These are phyloP conservation scores for Ormyrus rosae DNA, from an alignment of 2,888 invertebrate genomes.

Conservation along the genomic window DNA sequence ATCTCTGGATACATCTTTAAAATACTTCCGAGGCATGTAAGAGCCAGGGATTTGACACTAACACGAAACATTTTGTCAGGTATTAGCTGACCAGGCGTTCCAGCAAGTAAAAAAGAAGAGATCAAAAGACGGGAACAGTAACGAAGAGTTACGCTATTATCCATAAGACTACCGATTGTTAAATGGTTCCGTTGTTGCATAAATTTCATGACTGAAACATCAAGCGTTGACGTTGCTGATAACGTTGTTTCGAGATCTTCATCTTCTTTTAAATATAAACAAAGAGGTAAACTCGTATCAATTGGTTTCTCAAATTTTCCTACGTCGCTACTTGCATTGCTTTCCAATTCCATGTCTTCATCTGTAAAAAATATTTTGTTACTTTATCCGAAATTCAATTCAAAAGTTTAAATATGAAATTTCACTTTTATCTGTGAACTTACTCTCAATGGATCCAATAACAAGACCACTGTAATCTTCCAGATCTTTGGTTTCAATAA, in stretches of 20 bases:
- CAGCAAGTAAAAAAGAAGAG: conserved; percentile 85
- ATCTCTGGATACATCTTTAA: conserved; percentile 85
- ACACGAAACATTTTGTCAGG: conserved; percentile 88
- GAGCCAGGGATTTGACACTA: conserved; percentile 92
- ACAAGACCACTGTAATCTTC: conserved; percentile 66
- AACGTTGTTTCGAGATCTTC: conserved; percentile 62
- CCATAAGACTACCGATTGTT: conserved; percentile 82
- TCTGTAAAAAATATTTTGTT: conserved; percentile 58
- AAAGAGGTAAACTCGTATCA: conserved; percentile 25
- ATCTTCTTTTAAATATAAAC: conserved; percentile 58
- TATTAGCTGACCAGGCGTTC: conserved; percentile 79
- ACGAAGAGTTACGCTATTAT: conserved; percentile 81
- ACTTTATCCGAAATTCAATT: too few relatives aligned
- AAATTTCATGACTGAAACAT: conserved; percentile 60
- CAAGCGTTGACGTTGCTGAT: conserved; percentile 62
- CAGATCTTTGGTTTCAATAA: conserved; percentile 64
- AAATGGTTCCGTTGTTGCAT: conserved; percentile 75
- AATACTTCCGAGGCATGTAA: conserved; percentile 87
- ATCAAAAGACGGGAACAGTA: conserved; percentile 85
- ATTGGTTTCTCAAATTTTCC: conserved; percentile 61
- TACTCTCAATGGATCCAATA: conserved; percentile 68
- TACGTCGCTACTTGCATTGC: conserved; percentile 66
- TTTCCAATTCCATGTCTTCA: conserved; percentile 65
- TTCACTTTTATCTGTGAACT: conserved; percentile 50
- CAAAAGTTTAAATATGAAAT: neutral